Evolutionary conservation across 1,140 invertebrate genomes (phyloP).

Genomic region (Zaprionus inermis): DNA sequence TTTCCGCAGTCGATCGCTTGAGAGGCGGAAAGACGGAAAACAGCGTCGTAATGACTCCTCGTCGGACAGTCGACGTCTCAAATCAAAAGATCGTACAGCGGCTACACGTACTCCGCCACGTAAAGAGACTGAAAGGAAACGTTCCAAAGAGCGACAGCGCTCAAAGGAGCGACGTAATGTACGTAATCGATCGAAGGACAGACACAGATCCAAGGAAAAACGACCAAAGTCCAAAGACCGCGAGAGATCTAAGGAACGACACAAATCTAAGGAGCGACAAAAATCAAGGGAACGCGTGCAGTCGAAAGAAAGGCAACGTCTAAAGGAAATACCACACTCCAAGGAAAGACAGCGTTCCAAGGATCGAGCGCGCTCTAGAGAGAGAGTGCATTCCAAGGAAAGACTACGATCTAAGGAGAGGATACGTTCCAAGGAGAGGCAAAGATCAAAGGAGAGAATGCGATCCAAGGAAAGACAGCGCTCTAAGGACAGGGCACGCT

Average conservation of each 20-base stretch:
- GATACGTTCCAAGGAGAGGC: constrained; percentile 21
- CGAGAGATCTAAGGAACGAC: constrained; percentile 35
- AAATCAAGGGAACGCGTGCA: constrained; percentile 29
- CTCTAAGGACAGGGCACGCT: constrained; percentile 34
- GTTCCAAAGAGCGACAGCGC: constrained; percentile 37
- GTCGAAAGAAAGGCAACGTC: constrained; percentile 29
- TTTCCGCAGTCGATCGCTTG: constrained; percentile 64
- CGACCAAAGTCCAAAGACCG: constrained; percentile 34
- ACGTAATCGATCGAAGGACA: constrained; percentile 17
- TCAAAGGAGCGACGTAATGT: constrained; percentile 32
- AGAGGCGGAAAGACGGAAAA: constrained; percentile 58
- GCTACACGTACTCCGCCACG: constrained; percentile 45
- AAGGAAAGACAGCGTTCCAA: constrained; percentile 23
- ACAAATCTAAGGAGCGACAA: constrained; percentile 36
- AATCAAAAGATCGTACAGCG: constrained; percentile 35
- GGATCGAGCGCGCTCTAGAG: constrained; percentile 23
- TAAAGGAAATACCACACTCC: constrained; percentile 27
- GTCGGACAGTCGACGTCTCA: constrained; percentile 35
- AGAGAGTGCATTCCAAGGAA: constrained; percentile 32
- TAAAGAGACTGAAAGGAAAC: constrained; percentile 26
- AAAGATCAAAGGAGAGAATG: constrained; percentile 29
- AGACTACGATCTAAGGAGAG: constrained; percentile 28
- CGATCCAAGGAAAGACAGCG: constrained; percentile 40
- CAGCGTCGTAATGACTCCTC: constrained; percentile 44
- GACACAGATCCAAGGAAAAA: constrained; percentile 40